Percentiles rank a stretch among this genome's conserved stretches.
Evolutionary conservation across 2,888 invertebrate genomes (phyloP).

Genomic region (Marasmarcha lunaedactyla): DNA sequence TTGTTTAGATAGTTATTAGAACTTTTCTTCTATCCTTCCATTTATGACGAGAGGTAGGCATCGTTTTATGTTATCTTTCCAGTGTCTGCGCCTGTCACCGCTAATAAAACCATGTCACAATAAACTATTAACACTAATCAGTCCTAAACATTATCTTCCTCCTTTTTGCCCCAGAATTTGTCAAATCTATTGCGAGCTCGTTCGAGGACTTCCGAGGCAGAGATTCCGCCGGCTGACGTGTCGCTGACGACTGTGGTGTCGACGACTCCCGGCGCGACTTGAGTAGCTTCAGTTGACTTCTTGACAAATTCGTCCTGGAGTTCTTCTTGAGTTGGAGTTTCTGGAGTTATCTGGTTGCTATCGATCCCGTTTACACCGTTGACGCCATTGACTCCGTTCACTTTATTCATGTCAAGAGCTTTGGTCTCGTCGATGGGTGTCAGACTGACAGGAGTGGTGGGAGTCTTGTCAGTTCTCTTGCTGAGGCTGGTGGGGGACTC

Average conservation of each 20-base stretch:
- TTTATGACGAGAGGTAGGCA: no score
- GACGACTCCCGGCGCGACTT: conserved; percentile 66
- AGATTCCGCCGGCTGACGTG: conserved; percentile 53
- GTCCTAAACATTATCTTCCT: conserved; percentile 67
- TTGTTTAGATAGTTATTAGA: no score
- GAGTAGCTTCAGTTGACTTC: conserved; percentile 58
- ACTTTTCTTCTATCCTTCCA: no score
- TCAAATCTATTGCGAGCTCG: conserved; percentile 86
- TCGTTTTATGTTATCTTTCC: no score
- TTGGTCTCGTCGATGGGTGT: conserved; percentile 65
- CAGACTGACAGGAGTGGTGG: conserved; percentile 58
- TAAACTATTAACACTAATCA: no score
- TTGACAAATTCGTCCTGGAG: conserved; percentile 42
- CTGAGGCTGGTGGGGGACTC: conserved; percentile 60
- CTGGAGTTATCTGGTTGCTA: conserved; percentile 52
- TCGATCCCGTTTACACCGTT: conserved; percentile 26
- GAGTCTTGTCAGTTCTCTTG: conserved; percentile 63
- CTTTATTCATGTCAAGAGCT: conserved; percentile 55
- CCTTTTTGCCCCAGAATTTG: conserved; percentile 84
- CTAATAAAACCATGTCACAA: no score
- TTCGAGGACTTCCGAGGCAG: conserved; percentile 81
- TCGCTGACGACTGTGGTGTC: conserved; percentile 67
- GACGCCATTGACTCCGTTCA: conserved; percentile 38
- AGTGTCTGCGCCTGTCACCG: no score
- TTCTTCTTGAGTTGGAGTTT: conserved; percentile 28